A percentile compares a stretch with the other conserved stretches of the same genome.
Evolutionary conservation across 2,888 invertebrate genomes (phyloP).

Genomic region (Hetaerina titia): DNA sequence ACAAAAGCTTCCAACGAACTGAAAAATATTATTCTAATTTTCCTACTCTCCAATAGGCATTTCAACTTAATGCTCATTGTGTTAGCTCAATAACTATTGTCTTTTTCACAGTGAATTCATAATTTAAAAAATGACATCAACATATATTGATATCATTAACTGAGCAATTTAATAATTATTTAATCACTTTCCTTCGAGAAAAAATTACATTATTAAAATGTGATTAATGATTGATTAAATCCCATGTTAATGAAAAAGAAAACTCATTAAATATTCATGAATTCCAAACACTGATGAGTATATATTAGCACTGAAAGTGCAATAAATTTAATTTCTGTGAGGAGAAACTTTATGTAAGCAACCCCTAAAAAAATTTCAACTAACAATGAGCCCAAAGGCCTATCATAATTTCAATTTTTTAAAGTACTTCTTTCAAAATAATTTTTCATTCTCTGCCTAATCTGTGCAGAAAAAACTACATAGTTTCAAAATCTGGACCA

Average conservation of each 20-base stretch:
- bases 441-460: neutral
- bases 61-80: conserved; percentile 32
- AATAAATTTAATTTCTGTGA: neutral
- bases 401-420: neutral
- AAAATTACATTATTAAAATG: conserved; percentile 13
- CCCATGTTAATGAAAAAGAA: neutral
- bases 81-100: conserved; percentile 20
- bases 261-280: neutral
- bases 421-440: neutral
- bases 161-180: conserved; percentile 27
- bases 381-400: conserved; percentile 12
- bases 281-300: neutral
- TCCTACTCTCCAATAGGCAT: conserved; percentile 24
- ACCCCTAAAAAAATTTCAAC: neutral
- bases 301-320: neutral
- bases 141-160: neutral
- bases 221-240: neutral
- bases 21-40: conserved; percentile 15
- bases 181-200: conserved; percentile 15
- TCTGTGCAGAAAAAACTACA: conserved; percentile 19
- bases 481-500: conserved; percentile 18
- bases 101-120: conserved; percentile 12
- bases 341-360: neutral
- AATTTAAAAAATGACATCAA: conserved; percentile 5
- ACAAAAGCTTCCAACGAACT: neutral